Base-by-base conservation (phyloP, 2,797 vertebrate species). In the Melanotaenia parkinsoni region DNA sequence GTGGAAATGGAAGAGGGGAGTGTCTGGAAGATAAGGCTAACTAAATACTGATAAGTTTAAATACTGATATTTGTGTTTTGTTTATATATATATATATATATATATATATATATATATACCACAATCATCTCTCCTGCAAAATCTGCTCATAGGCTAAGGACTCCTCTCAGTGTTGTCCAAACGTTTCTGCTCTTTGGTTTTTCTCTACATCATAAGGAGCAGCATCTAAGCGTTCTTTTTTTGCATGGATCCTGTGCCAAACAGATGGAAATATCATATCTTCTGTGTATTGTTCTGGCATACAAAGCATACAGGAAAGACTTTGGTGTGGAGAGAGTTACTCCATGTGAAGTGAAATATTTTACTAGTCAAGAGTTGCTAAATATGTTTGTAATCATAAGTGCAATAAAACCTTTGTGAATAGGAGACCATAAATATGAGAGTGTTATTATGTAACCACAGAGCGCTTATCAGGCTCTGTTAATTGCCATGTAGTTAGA, bases 21-120 rank as follows among this genome's bases (percentile, higher is more conserved):
- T 56, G 71, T 74, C 64, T 77, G 43, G 20, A 68, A 53, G 67
- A 64, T 63, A 54, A 63, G 20, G 56, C 58, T 20, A 59, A 83
- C 40, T 77, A 28, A 28, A 28, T 28, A 28, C 28, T 28, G 28
- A 28, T 47, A 1, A 56, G 35, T 51, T 10, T 12, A 38, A 51
- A 22, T 26, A 14, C 51, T 12, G 10, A 26, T 54, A 13, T 54
- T 13, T 54, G 2, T 9, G 9, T 26, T 53, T 26, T 53, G 28
- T 28, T 28, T 28, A 28, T 2, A 28, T 28, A 28, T 26, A 26
- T n/a, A n/a, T n/a, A n/a, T n/a, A n/a, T n/a, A n/a, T 28, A 28
- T 28, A 28, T 28, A 28, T 28, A 28, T 28, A 28, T 28, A 28
- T 26, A 14, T 22, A 24, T 22, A 37, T 37, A 37, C 37, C 47